Evolutionary conservation across 2,797 vertebrate genomes (phyloP), one percentile per base, ranked within the genome.

Genomic region (Tapera naevia): DNA sequence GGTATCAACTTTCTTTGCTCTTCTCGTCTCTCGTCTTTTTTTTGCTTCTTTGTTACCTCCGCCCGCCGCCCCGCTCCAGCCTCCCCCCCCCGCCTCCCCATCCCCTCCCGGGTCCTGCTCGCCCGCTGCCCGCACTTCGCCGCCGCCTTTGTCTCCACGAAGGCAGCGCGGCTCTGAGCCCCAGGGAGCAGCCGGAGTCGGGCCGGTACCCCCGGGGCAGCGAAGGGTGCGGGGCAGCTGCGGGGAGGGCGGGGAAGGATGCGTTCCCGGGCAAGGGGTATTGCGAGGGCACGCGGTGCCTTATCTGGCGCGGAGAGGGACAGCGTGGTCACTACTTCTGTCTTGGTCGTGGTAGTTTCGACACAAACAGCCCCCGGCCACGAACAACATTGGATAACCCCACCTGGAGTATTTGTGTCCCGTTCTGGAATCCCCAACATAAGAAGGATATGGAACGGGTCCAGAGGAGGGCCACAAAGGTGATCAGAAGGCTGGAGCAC

Each of bases 111-210:
- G 11, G 46, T 24, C 27, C 41, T 14, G 69, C 43, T 69, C 37
- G 25, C 27, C 84, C 30, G 41, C 37, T 19, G 50, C 48, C 69
- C 72, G 80, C 76, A 43, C 7, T 58, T 33, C 75, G 48, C 35
- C 56, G 41, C 51, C 17, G 85, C 86, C 93, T 93, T 89, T 94
- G 94, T 95, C 58, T 91, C 53, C 5, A 33, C 37, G 33, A 30
- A 62, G 89, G 51, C 74, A 41, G 39, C 39, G 39, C 39, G 14
- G 39, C 10, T 14, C 39, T 41, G 39, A 41, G 39, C 39, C 39
- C 39, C 10, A 10, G 45, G 45, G 45, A 17, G 45, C 45, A 45
- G 45, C 64, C 78, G 16, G 45, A 28, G 82, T 2, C 56, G 4
- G 24, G 46, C 53, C 16, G 84, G 2, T 43, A 45, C 21, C 35